Percentiles rank a stretch among this genome's conserved stretches.
phyloP scores from a whole-genome alignment of 2,113 vertebrate genomes.

The Pardalotus punctatus region DNA sequence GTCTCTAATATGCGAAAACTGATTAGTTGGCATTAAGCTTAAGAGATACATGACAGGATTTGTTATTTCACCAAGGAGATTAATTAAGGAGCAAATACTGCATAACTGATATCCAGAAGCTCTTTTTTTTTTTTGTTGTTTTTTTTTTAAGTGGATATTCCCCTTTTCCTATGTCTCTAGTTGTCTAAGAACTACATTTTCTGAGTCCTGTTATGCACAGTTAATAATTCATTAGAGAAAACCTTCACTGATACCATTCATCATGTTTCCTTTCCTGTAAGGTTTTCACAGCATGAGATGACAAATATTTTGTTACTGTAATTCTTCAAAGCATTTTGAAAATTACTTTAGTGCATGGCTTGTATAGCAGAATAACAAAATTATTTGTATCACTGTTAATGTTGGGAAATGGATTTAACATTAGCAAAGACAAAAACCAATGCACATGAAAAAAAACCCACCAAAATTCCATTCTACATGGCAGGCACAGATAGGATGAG shows the following conservation, averaged over 20 bases:
- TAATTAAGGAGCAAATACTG: not conserved
- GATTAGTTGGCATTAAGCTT: not conserved
- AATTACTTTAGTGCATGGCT: not conserved
- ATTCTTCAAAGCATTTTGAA: not conserved
- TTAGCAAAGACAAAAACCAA: not conserved
- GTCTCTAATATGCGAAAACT: not conserved
- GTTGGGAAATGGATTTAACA: not conserved
- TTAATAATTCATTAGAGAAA: not conserved
- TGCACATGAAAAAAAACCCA: fast-evolving
- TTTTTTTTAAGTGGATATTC: not conserved
- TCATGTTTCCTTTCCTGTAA: not conserved
- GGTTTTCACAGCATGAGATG: not conserved
- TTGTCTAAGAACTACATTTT: not conserved
- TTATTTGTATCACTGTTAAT: not conserved
- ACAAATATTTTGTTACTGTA: not conserved
- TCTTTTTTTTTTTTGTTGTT: not conserved
- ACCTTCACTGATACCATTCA: not conserved
- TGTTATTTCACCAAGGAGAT: not conserved
- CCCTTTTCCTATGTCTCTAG: not conserved
- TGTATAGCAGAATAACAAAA: not conserved
- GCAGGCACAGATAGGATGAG: not conserved
- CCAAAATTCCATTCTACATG: not conserved
- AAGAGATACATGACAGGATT: not conserved
- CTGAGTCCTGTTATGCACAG: fast-evolving
- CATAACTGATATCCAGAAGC: not conserved